phyloP scores from a whole-genome alignment of 2,888 invertebrate species.

The Eristalis pertinax region DNA sequence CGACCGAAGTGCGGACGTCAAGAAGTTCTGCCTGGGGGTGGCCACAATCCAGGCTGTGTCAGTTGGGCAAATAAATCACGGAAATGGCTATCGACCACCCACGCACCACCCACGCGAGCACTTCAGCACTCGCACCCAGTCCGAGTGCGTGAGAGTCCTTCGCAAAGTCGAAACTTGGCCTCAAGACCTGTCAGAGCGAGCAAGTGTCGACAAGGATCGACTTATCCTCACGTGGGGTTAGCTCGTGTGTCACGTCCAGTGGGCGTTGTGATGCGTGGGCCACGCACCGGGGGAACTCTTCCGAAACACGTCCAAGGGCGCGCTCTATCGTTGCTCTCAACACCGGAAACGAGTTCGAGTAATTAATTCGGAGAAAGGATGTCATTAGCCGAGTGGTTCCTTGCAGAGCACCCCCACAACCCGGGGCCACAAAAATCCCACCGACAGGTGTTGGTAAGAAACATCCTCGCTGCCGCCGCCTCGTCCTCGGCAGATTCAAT shows the following conservation, averaged over 20 bases:
- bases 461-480: background rate
- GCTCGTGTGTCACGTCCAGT: background rate
- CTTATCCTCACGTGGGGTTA: background rate
- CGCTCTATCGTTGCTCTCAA: background rate
- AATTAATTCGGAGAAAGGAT: background rate
- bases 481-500: background rate
- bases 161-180: background rate
- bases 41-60: background rate
- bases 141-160: background rate
- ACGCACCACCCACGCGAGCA: background rate
- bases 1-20: background rate
- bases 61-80: background rate
- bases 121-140: background rate
- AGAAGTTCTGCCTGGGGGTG: background rate
- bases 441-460: background rate
- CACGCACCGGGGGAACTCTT: no score
- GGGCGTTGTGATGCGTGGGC: background rate
- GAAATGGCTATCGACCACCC: background rate
- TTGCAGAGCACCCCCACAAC: background rate
- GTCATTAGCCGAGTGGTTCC: background rate
- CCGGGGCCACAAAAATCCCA: background rate
- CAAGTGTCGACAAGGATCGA: background rate
- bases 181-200: background rate
- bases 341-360: background rate
- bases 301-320: no score